Evolutionary conservation across 2,797 vertebrate species (phyloP), one percentile per base, ranked within the genome.

Genomic region (Acanthis flammea): DNA sequence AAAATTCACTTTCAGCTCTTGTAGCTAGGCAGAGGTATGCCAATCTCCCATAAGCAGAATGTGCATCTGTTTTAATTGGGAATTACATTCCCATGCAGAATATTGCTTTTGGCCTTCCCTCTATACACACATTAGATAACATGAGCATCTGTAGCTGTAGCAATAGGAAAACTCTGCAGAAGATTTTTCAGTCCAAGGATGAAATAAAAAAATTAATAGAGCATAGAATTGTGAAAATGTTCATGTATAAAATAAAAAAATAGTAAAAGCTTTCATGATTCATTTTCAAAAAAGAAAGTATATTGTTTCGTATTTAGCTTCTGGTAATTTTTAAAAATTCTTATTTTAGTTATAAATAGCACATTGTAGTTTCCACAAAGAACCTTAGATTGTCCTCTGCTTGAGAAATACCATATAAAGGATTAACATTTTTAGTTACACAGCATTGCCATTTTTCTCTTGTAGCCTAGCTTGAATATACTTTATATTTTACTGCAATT

Each of bases 81-180:
- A 60, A 55, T 47, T 28, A 10, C 10, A 2, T 58, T 25, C 10
- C 22, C 0, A 0, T 60, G 18, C 8, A 51, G 48, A 27, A 37
- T 54, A 61, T 37, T 83, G 31, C 18, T 71, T 77, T 50, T 27
- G 10, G 5, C 6, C 41, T 58, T 67, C 30, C 4, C 35, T 72
- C 48, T 65, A 33, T 37, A 35, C 2, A 53, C 33, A 45, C 6
- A 28, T 41, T 17, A 72, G 45, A 74, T 70, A 85, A 22, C 9
- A 78, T 33, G 4, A 68, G 5, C 17, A 51, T 25, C 37, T n/a
- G 24, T 45, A 86, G 28, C 31, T 60, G 21, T 19, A 78, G 45
- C 12, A 71, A 28, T 24, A 71, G 24, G 14, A 91, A 62, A 92
- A 71, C 8, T 54, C 42, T 60, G 61, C 7, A 48, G 28, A 58